Conservation (phyloP, 2,113 vertebrate species). For the Leptobrachium leishanense region DNA sequence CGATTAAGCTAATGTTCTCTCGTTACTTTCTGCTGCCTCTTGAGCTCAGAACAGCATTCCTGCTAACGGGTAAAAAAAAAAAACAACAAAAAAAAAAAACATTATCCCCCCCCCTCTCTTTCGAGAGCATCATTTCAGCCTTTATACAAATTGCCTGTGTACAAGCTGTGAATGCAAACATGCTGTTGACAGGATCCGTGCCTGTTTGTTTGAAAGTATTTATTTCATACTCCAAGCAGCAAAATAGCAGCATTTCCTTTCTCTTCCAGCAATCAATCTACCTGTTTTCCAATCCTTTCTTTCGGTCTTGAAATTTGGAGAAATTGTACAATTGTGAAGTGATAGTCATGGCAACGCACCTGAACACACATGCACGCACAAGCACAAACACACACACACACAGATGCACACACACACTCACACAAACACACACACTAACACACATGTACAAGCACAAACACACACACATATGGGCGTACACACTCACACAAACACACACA, state of each 20-base stretch:
- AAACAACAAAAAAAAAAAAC: neutral
- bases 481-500: no score
- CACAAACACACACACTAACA: no score
- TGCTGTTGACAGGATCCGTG: constrained; percentile 39
- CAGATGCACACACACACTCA: no score
- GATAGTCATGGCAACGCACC: neutral
- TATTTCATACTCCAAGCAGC: constrained; percentile 21
- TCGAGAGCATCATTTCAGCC: constrained; percentile 36
- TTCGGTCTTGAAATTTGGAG: constrained; percentile 8
- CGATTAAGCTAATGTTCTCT: constrained; percentile 50
- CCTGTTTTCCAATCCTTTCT: neutral
- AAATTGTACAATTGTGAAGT: neutral
- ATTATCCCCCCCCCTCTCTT: constrained; percentile 34
- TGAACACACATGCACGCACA: no score
- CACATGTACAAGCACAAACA: no score
- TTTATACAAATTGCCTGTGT: constrained; percentile 40
- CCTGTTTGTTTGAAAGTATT: constrained; percentile 34
- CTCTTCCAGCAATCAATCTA: neutral
- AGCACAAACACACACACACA: no score
- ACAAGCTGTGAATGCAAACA: constrained; percentile 43
- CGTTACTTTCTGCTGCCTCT: constrained; percentile 49
- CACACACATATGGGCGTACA: no score
- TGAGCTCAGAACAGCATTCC: constrained; percentile 45
- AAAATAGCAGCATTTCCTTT: constrained; percentile 11
- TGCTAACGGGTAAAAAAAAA: constrained; percentile 24